phyloP scores from a whole-genome alignment of 2,888 invertebrate species.

The Leucoma salicis region DNA sequence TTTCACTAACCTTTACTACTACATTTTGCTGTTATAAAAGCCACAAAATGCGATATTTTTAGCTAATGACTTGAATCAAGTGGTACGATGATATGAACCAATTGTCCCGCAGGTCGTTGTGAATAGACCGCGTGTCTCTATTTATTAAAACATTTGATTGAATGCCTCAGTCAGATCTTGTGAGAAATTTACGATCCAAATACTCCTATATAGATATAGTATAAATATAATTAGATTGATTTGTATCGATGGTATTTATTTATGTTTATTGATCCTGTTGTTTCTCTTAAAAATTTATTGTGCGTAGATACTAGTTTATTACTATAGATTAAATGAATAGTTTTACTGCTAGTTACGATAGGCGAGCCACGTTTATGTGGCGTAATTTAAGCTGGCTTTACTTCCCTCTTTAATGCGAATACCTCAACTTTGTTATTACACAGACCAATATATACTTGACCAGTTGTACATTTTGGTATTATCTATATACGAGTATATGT shows the following conservation, averaged over 20 bases:
- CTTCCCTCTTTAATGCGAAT: no score
- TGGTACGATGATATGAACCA: slow-evolving; percentile 2
- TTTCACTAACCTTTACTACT: no score
- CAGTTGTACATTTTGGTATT: no score
- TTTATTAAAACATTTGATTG: slow-evolving; percentile 21
- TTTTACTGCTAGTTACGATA: slow-evolving; percentile 5
- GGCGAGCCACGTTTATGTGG: no score
- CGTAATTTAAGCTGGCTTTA: no score
- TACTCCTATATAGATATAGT: no score
- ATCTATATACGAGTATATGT: no score
- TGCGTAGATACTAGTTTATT: slow-evolving; percentile 18
- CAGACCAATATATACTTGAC: no score
- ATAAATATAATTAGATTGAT: slow-evolving; percentile 27
- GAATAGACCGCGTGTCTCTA: slow-evolving; percentile 10
- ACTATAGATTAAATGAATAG: slow-evolving; percentile 10
- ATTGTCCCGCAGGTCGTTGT: slow-evolving; percentile 2
- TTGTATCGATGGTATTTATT: slow-evolving; percentile 21
- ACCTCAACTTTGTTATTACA: no score
- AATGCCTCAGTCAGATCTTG: slow-evolving; percentile 12
- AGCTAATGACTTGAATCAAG: neutral
- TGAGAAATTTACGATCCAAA: slow-evolving; percentile 22
- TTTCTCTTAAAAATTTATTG: slow-evolving; percentile 19
- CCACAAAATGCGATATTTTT: no score
- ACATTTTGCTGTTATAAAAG: no score
- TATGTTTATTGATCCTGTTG: slow-evolving; percentile 24